Conservation (phyloP, 1,140 invertebrate genomes). For the Mya arenaria region DNA sequence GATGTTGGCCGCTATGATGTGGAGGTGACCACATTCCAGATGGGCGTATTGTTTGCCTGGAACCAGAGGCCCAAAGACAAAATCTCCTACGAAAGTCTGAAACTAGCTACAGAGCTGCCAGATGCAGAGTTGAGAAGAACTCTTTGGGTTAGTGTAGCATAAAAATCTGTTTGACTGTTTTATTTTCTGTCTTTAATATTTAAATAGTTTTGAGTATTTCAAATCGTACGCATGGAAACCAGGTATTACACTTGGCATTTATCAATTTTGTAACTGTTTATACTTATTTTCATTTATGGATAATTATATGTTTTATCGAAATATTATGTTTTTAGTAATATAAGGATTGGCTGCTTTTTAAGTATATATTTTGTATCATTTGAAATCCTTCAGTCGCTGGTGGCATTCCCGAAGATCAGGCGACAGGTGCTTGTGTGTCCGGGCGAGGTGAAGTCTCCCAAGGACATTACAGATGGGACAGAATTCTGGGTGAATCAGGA, state of each 20-base stretch:
- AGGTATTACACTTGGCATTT: no score
- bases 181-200: no score
- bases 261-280: no score
- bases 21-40: constrained; percentile 99
- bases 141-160: constrained; percentile 90
- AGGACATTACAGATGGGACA: constrained; percentile 97
- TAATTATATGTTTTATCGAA: no score
- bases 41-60: constrained; percentile 99
- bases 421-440: constrained; percentile 93
- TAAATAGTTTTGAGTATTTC: no score
- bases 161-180: no score
- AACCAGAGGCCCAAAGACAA: constrained; percentile 95
- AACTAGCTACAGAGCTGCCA: constrained; percentile 97
- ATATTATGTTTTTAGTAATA: no score
- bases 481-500: constrained; percentile 98
- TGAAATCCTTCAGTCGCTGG: constrained; percentile 93
- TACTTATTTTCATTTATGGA: no score
- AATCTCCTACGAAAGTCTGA: constrained; percentile 97
- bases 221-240: no score
- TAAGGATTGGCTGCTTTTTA: no score
- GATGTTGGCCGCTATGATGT: constrained; percentile 96
- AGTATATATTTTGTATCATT: no score
- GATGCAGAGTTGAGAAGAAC: constrained; percentile 97
- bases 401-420: constrained; percentile 98
- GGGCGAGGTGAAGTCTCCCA: constrained; percentile 90